These are phyloP conservation scores for Diadema setosum DNA, from an alignment of 35 echinoderm and acorn worm species.

Conservation along the genomic window DNA sequence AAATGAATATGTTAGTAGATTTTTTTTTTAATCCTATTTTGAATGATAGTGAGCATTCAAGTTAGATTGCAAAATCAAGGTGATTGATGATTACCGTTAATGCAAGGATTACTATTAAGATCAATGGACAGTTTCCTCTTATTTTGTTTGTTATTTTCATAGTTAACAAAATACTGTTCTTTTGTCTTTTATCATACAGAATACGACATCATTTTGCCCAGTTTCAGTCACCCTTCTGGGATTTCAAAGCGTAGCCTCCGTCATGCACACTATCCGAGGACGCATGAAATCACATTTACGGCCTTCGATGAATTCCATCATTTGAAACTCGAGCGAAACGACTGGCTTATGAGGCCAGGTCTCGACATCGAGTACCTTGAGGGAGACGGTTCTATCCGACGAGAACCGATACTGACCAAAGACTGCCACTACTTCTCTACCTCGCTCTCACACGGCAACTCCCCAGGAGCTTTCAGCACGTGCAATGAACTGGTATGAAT, in stretches of 20 bases:
- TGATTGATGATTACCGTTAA: too few species aligned
- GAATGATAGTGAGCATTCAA: too few species aligned
- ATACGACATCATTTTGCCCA: not conserved
- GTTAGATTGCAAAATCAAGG: too few species aligned
- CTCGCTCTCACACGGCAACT: not conserved
- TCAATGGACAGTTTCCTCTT: too few species aligned
- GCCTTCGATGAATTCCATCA: not conserved
- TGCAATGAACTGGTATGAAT: not conserved
- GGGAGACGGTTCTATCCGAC: not conserved
- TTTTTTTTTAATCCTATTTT: too few species aligned
- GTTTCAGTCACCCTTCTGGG: not conserved
- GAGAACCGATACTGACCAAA: not conserved
- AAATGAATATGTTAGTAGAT: too few species aligned
- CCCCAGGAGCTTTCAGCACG: not conserved
- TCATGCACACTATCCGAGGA: not conserved
- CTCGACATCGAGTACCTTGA: not conserved
- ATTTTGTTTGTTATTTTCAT: too few species aligned
- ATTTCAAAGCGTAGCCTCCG: not conserved
- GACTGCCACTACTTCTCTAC: not conserved
- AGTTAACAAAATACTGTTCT: too few species aligned
- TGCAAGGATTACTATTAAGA: too few species aligned
- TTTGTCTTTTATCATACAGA: too few species aligned
- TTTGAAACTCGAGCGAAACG: not conserved
- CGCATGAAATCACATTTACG: not conserved
- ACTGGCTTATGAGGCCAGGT: not conserved